A percentile compares a stretch with the other conserved stretches of the same genome.
Evolutionary conservation across 2,888 invertebrate genomes (phyloP).

Genomic region (Diaphora mendica): DNA sequence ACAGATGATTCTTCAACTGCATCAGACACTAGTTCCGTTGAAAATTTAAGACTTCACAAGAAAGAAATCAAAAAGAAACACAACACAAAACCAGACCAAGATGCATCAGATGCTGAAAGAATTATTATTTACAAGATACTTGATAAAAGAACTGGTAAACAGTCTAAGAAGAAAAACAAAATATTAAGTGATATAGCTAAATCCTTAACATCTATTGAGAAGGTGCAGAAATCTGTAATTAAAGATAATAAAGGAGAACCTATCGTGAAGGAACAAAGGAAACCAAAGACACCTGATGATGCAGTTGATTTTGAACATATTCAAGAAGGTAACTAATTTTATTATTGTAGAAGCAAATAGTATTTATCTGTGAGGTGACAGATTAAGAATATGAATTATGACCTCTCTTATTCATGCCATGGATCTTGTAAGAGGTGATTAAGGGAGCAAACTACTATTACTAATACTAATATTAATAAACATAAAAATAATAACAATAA

Average conservation of each 20-base stretch:
- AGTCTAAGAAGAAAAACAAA: conserved; percentile 55
- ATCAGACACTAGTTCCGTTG: conserved; percentile 68
- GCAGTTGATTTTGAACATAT: conserved; percentile 61
- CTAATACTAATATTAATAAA: too few species aligned
- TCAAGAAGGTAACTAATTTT: conserved; percentile 59
- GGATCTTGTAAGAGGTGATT: too few species aligned
- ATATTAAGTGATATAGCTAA: conserved; percentile 61
- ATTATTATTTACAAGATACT: conserved; percentile 80
- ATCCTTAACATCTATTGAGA: conserved; percentile 55
- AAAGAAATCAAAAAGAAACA: conserved; percentile 40
- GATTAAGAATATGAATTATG: too few species aligned
- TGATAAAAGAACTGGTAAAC: conserved; percentile 64
- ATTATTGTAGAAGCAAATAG: background rate
- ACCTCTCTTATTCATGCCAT: too few species aligned
- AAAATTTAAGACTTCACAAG: conserved; percentile 53
- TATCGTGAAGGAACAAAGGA: conserved; percentile 10
- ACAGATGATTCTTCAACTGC: conserved; percentile 57
- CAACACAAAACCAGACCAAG: conserved; percentile 42
- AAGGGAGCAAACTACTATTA: too few species aligned
- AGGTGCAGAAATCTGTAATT: conserved; percentile 26
- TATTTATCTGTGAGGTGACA: background rate
- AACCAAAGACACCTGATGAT: conserved; percentile 42
- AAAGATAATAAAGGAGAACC: conserved; percentile 16
- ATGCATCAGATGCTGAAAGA: conserved; percentile 71
- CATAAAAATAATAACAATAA: too few species aligned